A percentile compares a stretch with the other conserved stretches of the same genome.
phyloP scores from a whole-genome alignment of 2,113 vertebrate species.

The Crypturellus undulatus region DNA sequence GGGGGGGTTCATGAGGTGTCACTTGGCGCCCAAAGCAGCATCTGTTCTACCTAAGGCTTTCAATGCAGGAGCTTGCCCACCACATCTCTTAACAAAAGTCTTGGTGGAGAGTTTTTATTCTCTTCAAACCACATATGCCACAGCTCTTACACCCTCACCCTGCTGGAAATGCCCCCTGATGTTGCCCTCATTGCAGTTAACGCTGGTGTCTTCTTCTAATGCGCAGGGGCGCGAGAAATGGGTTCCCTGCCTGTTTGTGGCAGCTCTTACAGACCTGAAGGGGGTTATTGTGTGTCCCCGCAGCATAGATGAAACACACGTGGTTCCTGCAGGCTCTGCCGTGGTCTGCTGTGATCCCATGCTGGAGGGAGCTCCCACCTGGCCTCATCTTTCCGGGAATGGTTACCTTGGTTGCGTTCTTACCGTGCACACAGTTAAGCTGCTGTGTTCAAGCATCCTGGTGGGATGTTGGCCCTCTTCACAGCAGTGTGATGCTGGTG shows the following conservation, averaged over 20 bases:
- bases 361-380: background rate
- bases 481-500: background rate
- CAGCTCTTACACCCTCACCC: background rate
- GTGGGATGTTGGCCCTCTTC: background rate
- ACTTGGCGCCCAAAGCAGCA: background rate
- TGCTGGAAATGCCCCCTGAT: background rate
- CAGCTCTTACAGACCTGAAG: background rate
- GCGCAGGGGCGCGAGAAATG: accelerated
- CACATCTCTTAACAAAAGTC: background rate
- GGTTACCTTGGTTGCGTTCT: accelerated
- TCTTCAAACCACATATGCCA: background rate
- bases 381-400: background rate
- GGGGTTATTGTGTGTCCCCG: accelerated
- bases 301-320: accelerated
- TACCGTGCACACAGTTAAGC: background rate
- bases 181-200: background rate
- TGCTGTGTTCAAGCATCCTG: background rate
- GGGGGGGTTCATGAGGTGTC: background rate
- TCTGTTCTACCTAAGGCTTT: background rate
- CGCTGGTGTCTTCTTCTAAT: background rate
- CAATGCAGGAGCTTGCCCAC: background rate
- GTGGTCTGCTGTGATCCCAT: accelerated
- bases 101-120: background rate
- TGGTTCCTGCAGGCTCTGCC: background rate
- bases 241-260: background rate